Evolutionary conservation across 2,113 vertebrate genomes (phyloP), one percentile per base, ranked within the genome.

Genomic region (Calypte anna): DNA sequence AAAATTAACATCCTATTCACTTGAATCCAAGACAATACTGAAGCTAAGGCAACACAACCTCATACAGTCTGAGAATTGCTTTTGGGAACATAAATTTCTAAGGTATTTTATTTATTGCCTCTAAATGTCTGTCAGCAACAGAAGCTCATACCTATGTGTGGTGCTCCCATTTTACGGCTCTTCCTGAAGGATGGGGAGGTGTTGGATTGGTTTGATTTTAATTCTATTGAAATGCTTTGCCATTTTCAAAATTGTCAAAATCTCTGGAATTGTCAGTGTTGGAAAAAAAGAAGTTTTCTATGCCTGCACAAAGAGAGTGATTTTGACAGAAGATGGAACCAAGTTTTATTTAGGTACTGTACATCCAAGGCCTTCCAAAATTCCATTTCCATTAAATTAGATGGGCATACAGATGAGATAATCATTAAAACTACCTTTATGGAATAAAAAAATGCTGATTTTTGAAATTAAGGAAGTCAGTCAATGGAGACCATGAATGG

Each of bases 381-480:
- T 78, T 53, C 51, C 51, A 90, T 78, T 53, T 55, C 48, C 27
- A 3, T 55, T 55, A 25, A 88, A 58, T 76, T 90, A 3, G 23
- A 38, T 72, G 69, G 27, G 25, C 28, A 3, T 78, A 11, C 7
- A 17, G 77, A 50, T 1, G 7, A 78, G 36, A 57, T 82, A 31
- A 85, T 9, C 46, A 40, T 63, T 84, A 84, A 59, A 90, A 18
- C 38, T 64, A 0, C 59, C 55, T 77, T 28, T 40, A 43, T 66
- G 27, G 66, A 94, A 61, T 57, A 86, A 40, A 73, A 73, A 72
- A 94, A 79, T 72, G n/a, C 21, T 81, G 63, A 1, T 4, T 51
- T 87, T 91, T 53, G 74, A 87, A 94, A 74, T 7, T 24, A 59
- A 90, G 80, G 66, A 88, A 91, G 50, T 62, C 85, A 81, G 80